These are phyloP conservation scores for Nephrotoma guestfalica DNA, from an alignment of 2,888 invertebrate genomes.

Conservation along the genomic window DNA sequence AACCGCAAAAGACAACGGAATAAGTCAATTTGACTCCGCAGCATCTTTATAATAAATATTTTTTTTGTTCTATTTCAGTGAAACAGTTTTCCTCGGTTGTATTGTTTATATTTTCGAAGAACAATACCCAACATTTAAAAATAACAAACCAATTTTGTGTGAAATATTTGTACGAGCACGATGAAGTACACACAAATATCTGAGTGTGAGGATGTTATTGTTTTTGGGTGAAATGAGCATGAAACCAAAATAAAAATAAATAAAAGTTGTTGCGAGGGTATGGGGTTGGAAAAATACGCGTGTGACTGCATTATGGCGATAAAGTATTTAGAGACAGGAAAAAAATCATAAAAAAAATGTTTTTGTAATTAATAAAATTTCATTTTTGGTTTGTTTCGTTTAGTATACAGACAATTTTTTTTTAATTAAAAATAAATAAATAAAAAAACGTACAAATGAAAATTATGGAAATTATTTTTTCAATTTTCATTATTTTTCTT, in stretches of 20 bases:
- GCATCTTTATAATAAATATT: neutral
- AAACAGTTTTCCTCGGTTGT: neutral
- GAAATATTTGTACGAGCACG: neutral
- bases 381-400: neutral
- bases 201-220: neutral
- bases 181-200: neutral
- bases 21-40: neutral
- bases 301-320: neutral
- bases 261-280: neutral
- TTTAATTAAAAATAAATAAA: neutral
- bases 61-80: neutral
- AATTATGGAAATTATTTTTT: neutral
- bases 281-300: neutral
- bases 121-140: neutral
- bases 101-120: neutral
- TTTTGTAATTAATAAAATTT: neutral
- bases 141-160: neutral
- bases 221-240: neutral
- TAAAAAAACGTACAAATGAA: neutral
- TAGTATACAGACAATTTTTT: neutral
- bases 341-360: neutral
- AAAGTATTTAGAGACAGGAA: neutral
- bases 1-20: neutral
- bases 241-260: neutral
- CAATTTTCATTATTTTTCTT: neutral